Base-by-base conservation (phyloP, 1,140 invertebrate species). In the Goniozus legneri region DNA sequence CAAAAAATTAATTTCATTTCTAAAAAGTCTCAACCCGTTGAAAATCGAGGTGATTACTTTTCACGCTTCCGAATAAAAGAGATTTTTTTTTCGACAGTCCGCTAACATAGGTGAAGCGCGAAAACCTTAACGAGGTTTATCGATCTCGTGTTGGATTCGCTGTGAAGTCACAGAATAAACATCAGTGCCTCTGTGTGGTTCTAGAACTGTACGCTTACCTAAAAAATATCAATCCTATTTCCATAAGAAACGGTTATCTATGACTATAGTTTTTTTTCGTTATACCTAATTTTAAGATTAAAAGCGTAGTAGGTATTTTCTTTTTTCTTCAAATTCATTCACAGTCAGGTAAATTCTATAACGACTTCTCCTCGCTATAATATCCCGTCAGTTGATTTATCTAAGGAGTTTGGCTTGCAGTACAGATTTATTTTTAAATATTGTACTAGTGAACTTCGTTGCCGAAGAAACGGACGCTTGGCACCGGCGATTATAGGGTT, bases 211-310 rank as follows among this genome's bases (percentile, higher is more conserved):
- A 36, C 49, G 27, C 50, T 58, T 56, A 49, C 27, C 39, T 58
- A 67, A 64, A 67, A 58, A 56, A 66, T 65, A 65, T 62, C 56
- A 54, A 58, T 54, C 48, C 58, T 64, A 64, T 37, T 41, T 54
- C 53, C 46, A 46, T 66, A 60, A 57, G 58, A 68, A 68, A 68
- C 56, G 56, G 64, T 56, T 52, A 63, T 58, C 53, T 67, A 67
- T 58, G 56, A 59, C 65, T 67, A 68, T 59, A 64, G 61, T 52
- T 67, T n/a, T n/a, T n/a, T n/a, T 64, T 60, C 55, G 64, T 67
- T 67, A 70, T 57, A 54, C 62, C 63, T 68, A 70, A 47, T 59
- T n/a, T 67, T 70, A 66, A 70, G 56, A 69, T 66, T 68, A 69
- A 54, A 68, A 69, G 65, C 67, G 65, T 68, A 69, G 58, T 66